These are phyloP conservation scores for Nomada fabriciana DNA, from an alignment of 2,888 invertebrate species.

Conservation along the genomic window DNA sequence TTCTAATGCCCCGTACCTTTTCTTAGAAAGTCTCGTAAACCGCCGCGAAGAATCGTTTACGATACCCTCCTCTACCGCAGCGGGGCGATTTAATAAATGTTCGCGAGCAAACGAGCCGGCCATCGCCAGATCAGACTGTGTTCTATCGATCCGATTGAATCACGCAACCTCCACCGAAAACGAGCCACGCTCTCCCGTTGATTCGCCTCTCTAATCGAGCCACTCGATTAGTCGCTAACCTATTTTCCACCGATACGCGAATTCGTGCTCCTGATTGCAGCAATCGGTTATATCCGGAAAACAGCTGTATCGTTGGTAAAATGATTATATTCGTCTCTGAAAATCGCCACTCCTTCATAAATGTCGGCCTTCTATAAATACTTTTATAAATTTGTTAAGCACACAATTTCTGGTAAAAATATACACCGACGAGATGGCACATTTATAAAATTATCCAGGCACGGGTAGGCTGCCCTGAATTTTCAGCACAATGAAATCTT, in stretches of 20 bases:
- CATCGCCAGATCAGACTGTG: slow-evolving; percentile 53
- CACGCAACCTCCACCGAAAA: slow-evolving; percentile 36
- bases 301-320: not conserved
- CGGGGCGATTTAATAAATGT: slow-evolving; percentile 64
- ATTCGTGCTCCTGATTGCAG: not conserved
- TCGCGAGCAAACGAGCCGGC: slow-evolving; percentile 42
- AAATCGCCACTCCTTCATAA: no score
- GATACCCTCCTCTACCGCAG: slow-evolving; percentile 11
- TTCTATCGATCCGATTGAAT: slow-evolving; percentile 49
- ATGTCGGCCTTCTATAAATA: no score
- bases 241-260: slow-evolving; percentile 6
- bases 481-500: no score
- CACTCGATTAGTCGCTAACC: slow-evolving; percentile 9
- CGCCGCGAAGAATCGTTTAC: slow-evolving; percentile 56
- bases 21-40: slow-evolving; percentile 59
- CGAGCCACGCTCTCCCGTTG: not conserved
- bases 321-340: no score
- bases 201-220: slow-evolving; percentile 4
- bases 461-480: no score
- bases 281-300: not conserved
- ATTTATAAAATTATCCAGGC: no score
- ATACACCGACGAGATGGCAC: no score
- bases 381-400: no score
- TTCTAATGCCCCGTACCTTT: slow-evolving; percentile 52
- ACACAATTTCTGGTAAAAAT: no score